Evolutionary conservation across 2,113 vertebrate species (phyloP), one percentile per base, ranked within the genome.

Genomic region (Rissa tridactyla): DNA sequence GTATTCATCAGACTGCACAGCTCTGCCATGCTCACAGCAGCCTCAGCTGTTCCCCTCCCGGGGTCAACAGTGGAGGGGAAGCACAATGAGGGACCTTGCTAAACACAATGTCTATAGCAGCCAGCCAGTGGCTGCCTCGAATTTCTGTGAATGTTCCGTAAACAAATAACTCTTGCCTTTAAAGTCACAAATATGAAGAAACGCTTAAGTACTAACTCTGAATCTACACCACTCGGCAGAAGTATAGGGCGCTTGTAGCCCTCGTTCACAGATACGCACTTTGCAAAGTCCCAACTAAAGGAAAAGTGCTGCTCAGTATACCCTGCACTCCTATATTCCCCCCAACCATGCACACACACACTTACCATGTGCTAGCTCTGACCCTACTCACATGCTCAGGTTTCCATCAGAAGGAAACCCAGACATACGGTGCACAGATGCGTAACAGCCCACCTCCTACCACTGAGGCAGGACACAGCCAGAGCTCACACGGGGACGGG

Each of bases 291-390:
- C n/a, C n/a, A 81, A 2, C 22, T 47, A 42, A 76, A 71, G 5
- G 12, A 9, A 20, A 32, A 61, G 14, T 11, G 5, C 15, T 71
- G 34, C 30, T 36, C 21, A 17, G 38, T 40, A 46, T 7, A 69
- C 11, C 10, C 27, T 0, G 0, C 13, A 2, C 13, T 62, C 52
- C 58, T 55, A 0, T 18, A 57, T 21, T 46, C 1, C 27, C 30
- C 26, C 10, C 29, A 61, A 21, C 21, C 26, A 66, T 8, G 13
- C 9, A 40, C 8, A 62, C 25, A 46, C 25, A 40, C 25, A 2
- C 0, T 16, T 42, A 55, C 46, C 38, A 29, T 1, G 15, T 8
- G 32, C 34, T 46, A 55, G 15, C 68, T 86, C 58, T 49, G 49
- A 57, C 32, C 5, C 72, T 36, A 15, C 23, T 78, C 36, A 34